These are phyloP conservation scores for Diadema setosum DNA, from an alignment of 35 echinoderm and acorn worm species.

Conservation along the genomic window DNA sequence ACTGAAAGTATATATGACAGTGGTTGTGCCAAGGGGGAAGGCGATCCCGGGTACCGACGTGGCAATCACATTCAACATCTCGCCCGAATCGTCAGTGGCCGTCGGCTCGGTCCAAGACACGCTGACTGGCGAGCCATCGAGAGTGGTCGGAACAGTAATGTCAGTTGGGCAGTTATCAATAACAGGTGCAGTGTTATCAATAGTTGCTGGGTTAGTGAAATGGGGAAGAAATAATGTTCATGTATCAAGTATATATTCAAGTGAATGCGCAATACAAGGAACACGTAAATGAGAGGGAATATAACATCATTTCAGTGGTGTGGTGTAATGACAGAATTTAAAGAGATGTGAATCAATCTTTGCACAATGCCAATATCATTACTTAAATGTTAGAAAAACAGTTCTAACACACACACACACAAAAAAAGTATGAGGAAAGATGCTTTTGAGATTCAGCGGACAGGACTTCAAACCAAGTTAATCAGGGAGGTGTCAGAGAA, in stretches of 20 bases:
- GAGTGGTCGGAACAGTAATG: not conserved
- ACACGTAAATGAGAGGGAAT: too few relatives aligned
- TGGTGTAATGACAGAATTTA: too few relatives aligned
- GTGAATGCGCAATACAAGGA: too few relatives aligned
- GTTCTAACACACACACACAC: too few relatives aligned
- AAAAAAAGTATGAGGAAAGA: too few relatives aligned
- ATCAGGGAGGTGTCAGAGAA: too few relatives aligned
- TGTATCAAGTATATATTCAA: not conserved
- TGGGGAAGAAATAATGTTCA: not conserved
- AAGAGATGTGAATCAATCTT: too few relatives aligned
- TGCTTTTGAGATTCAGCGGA: too few relatives aligned
- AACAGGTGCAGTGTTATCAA: slow-evolving; percentile 43
- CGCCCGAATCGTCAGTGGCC: slow-evolving; percentile 40
- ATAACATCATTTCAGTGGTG: too few relatives aligned
- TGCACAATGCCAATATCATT: too few relatives aligned
- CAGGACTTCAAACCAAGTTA: too few relatives aligned
- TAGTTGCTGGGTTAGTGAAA: not conserved
- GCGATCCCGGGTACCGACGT: not conserved
- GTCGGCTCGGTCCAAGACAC: slow-evolving; percentile 59
- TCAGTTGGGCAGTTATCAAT: not conserved
- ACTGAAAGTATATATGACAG: slow-evolving; percentile 46
- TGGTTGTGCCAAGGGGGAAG: not conserved
- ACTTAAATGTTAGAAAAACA: too few relatives aligned
- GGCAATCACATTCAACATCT: not conserved
- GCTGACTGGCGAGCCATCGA: not conserved